Base-by-base conservation (phyloP, 2,888 invertebrate species). In the Amphipoea oculea region DNA sequence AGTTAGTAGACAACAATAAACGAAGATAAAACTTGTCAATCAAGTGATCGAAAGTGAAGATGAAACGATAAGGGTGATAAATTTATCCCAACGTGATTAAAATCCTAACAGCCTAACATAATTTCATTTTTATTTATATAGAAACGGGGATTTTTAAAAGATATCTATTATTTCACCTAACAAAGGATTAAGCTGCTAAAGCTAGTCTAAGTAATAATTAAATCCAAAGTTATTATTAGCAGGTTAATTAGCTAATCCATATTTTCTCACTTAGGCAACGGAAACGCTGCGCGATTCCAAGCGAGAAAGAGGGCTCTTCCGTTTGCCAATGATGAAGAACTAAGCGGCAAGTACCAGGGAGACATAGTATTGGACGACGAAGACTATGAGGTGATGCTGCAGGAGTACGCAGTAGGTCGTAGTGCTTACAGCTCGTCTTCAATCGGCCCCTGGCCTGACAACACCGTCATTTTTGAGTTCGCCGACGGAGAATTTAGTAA, bases 281-380 rank as follows among this genome's bases (percentile, higher is more conserved):
- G 48, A 45, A 86, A 86, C 20, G 73, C 40, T 0, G 81, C 73
- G 1, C 51, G 11, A 42, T 84, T 81, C 63, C 69, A 62, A 14
- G 62, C 68, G 0, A 86, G 81, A 69, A 84, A 72, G 45, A 75
- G 5, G 12, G 42, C 54, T 77, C 78, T 87, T 0, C 91, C 94
- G 0, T 83, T 84, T 1, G 93, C 91, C 2, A 95, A 94, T 81
- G 89, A 94, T 0, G 96, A 96, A 78, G 96, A 96, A 89, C 89
- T 91, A 88, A 96, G 96, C 85, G 96, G 96, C 79, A 94, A 93
- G 83, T 96, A 89, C 90, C 92, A 96, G 78, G 96, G 96, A 0
- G 96, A 96, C 88, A 95, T 96, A 29, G 89, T 96, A 20, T 91
- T 96, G 54, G 96, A 96, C 63, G 95, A 96, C 77, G 92, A 90